phyloP scores from a whole-genome alignment of 23 tunicate genomes.

The Diplosoma virens region DNA sequence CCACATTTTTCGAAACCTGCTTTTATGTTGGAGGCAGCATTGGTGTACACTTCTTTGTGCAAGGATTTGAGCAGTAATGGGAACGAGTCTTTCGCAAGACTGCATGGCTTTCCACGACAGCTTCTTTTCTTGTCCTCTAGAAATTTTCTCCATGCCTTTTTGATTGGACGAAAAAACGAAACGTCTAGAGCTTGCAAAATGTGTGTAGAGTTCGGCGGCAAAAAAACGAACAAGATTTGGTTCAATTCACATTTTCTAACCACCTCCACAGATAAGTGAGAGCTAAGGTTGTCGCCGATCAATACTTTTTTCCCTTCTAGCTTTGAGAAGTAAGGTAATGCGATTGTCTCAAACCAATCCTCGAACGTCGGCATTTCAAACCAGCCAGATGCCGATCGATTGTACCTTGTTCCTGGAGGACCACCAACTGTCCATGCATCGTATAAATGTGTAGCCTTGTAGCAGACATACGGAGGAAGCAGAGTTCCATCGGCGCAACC shows the following conservation, averaged over 20 bases:
- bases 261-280: not conserved
- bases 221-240: not conserved
- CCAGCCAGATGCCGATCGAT: not conserved
- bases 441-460: not conserved
- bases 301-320: not conserved
- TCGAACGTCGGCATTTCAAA: not conserved
- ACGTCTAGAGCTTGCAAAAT: not conserved
- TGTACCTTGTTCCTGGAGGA: not conserved
- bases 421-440: not conserved
- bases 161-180: not conserved
- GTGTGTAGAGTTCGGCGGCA: not conserved
- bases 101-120: not conserved
- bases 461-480: not conserved
- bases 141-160: not conserved
- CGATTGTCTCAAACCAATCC: not conserved
- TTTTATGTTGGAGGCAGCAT: not conserved
- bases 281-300: not conserved
- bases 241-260: not conserved
- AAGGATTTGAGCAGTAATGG: not conserved
- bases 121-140: not conserved
- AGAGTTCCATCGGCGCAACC: slow-evolving; percentile 16
- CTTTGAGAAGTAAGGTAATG: not conserved
- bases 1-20: not conserved
- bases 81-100: not conserved
- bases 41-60: not conserved